phyloP scores from a whole-genome alignment of 2,797 vertebrate species.

The Anabacerthia variegaticeps region DNA sequence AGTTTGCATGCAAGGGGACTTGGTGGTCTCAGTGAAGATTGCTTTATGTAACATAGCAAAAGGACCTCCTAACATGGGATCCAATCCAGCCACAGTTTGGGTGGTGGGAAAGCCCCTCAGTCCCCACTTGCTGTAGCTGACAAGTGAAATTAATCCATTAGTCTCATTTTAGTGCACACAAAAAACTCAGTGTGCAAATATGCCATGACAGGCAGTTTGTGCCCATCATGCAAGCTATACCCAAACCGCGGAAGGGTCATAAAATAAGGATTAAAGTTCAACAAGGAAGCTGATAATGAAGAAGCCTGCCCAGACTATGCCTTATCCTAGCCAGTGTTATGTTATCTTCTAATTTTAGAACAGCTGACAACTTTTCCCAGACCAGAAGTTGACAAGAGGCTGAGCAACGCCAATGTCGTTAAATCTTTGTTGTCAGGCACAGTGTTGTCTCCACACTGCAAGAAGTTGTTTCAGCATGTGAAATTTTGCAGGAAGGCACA shows the following conservation, averaged over 20 bases:
- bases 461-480: slow-evolving; percentile 57
- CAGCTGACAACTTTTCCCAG: slow-evolving; percentile 50
- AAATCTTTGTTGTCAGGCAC: slow-evolving; percentile 34
- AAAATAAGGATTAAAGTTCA: slow-evolving; percentile 55
- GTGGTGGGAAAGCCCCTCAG: background rate
- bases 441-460: slow-evolving; percentile 51
- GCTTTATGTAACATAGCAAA: background rate
- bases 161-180: background rate
- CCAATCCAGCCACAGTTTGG: background rate
- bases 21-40: background rate
- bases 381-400: slow-evolving; percentile 47
- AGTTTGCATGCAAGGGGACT: background rate
- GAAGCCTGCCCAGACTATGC: slow-evolving; percentile 19
- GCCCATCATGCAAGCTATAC: background rate
- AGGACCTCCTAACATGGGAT: background rate
- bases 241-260: slow-evolving; percentile 26
- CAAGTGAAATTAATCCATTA: background rate
- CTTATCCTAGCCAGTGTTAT: background rate
- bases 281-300: slow-evolving; percentile 28
- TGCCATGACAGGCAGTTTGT: background rate
- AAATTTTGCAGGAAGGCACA: slow-evolving; percentile 57
- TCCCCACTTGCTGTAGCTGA: background rate
- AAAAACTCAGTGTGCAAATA: background rate
- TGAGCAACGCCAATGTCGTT: background rate
- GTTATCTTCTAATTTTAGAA: slow-evolving; percentile 33